These are phyloP conservation scores for Drosophila paramelanica DNA, from an alignment of 2,888 invertebrate genomes.

Conservation along the genomic window DNA sequence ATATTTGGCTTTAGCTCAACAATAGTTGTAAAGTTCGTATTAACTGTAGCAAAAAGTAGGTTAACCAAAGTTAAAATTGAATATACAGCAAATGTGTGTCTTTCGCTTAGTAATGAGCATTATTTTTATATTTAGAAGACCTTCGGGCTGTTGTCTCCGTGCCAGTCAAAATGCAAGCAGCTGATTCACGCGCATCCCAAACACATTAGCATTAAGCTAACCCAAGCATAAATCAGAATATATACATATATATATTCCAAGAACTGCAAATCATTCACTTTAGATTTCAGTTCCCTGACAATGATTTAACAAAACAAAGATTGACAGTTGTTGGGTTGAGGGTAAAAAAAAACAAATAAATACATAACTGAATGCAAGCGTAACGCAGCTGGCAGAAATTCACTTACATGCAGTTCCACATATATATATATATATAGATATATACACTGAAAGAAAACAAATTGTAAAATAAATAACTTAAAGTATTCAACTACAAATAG, in stretches of 20 bases:
- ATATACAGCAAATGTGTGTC: not conserved
- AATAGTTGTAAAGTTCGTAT: not conserved
- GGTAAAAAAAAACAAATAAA: too few relatives aligned
- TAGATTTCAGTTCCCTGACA: constrained; percentile 42
- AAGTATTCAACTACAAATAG: constrained; percentile 32
- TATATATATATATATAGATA: not conserved
- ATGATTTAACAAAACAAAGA: constrained; percentile 57
- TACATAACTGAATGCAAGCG: constrained; percentile 14
- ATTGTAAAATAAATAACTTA: constrained; percentile 28
- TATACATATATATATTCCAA: not conserved
- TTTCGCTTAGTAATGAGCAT: constrained; percentile 14
- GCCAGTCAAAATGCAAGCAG: constrained; percentile 49
- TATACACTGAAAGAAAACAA: constrained; percentile 4
- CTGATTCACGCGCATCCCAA: constrained; percentile 23
- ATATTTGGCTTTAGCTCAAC: not conserved
- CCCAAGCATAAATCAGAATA: constrained; percentile 8
- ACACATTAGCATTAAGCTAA: constrained; percentile 13
- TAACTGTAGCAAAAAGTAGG: not conserved
- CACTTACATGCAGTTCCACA: not conserved
- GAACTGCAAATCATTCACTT: constrained; percentile 55
- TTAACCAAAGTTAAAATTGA: too few relatives aligned
- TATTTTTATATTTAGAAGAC: constrained; percentile 24
- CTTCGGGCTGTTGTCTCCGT: constrained; percentile 47
- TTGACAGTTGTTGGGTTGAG: constrained; percentile 52
- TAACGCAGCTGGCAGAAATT: constrained; percentile 24